Conservation (phyloP, 1,140 invertebrate species). For the Mamestra configurata region DNA sequence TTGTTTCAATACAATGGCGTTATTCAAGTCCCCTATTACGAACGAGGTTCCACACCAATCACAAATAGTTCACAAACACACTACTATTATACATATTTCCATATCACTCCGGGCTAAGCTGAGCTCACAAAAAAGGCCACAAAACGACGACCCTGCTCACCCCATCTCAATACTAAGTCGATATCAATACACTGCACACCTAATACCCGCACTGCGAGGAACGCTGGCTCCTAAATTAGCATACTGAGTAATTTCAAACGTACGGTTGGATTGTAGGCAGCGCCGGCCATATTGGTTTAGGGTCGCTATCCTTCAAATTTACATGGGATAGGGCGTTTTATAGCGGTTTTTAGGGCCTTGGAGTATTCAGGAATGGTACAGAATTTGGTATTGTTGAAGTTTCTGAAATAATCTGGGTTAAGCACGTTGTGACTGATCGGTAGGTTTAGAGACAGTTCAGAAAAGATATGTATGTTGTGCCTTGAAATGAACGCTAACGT, state of each 20-base stretch:
- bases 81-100: neutral
- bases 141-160: neutral
- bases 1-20: too few relatives aligned
- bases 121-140: neutral
- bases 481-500: too few relatives aligned
- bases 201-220: neutral
- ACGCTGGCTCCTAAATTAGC: conserved; percentile 45
- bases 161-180: conserved; percentile 25
- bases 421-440: too few relatives aligned
- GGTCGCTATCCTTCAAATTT: conserved; percentile 39
- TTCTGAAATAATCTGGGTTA: too few relatives aligned
- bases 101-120: neutral
- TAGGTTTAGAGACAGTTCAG: too few relatives aligned
- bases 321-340: conserved; percentile 41
- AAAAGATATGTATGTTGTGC: too few relatives aligned
- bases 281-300: conserved; percentile 43
- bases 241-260: conserved; percentile 54
- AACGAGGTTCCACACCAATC: too few relatives aligned
- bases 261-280: conserved; percentile 39
- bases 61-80: neutral
- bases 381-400: neutral
- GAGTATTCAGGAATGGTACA: neutral
- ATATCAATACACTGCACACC: conserved; percentile 40
- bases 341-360: neutral
- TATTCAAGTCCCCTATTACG: too few relatives aligned